Percentiles rank a stretch among this genome's conserved stretches.
phyloP scores from a whole-genome alignment of 2,797 vertebrate genomes.

The Myripristis murdjan region DNA sequence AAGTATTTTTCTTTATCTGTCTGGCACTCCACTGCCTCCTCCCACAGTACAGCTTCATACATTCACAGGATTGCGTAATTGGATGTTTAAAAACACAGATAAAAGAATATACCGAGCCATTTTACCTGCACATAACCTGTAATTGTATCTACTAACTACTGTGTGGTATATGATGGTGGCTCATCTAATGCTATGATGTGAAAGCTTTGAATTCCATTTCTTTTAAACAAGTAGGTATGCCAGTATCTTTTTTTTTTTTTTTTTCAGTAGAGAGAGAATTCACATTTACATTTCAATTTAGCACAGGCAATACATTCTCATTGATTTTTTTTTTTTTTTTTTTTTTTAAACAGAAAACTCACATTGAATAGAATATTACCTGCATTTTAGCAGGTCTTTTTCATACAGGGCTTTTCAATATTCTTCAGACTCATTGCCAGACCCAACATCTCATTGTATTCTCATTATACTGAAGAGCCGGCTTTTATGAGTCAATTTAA shows the following conservation, averaged over 20 bases:
- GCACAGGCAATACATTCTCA: conserved; percentile 21
- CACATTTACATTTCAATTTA: conserved; percentile 49
- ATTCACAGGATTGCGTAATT: conserved; percentile 30
- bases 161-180: conserved; percentile 19
- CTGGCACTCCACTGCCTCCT: conserved; percentile 12
- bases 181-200: conserved; percentile 23
- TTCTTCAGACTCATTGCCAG: conserved; percentile 32
- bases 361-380: conserved; percentile 24
- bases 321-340: conserved; percentile 14
- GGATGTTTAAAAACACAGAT: conserved; percentile 13
- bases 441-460: conserved; percentile 30
- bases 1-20: conserved; percentile 15
- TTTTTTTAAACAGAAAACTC: conserved; percentile 11
- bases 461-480: conserved; percentile 26
- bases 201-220: conserved; percentile 7
- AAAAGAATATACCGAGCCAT: not conserved
- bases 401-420: conserved; percentile 22
- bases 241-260: not conserved
- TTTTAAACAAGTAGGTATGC: not conserved
- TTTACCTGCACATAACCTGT: conserved; percentile 18
- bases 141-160: conserved; percentile 25
- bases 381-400: conserved; percentile 12
- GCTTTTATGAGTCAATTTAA: not conserved
- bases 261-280: conserved; percentile 15
- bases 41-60: conserved; percentile 25